Conservation (phyloP, 2,113 vertebrate genomes). For the Halichoerus grypus region DNA sequence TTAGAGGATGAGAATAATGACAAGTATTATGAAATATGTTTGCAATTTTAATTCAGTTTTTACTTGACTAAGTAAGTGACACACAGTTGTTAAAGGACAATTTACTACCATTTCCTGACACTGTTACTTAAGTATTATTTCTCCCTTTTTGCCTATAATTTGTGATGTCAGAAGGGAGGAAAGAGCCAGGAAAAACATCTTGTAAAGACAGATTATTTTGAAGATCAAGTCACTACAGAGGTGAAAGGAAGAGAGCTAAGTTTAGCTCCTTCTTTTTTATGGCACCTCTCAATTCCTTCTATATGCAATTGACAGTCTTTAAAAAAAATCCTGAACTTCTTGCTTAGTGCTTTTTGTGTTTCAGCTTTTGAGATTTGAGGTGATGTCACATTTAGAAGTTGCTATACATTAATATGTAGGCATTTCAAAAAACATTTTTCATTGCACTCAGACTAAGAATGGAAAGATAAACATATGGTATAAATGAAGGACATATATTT, state of each 20-base stretch:
- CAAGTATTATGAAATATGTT: neutral
- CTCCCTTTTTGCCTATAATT: neutral
- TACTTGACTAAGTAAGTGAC: neutral
- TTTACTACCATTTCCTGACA: conserved; percentile 11
- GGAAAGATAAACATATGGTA: neutral
- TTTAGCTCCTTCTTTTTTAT: neutral
- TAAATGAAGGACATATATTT: neutral
- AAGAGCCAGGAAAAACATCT: neutral
- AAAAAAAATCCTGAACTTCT: neutral
- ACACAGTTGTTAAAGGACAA: neutral
- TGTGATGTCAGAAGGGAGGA: conserved; percentile 1
- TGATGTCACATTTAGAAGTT: neutral
- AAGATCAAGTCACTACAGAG: neutral
- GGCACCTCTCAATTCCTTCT: neutral
- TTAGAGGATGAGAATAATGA: neutral
- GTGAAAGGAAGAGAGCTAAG: neutral
- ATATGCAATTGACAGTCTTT: neutral
- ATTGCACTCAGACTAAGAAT: neutral
- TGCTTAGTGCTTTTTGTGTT: neutral
- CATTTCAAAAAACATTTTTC: neutral
- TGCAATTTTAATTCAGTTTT: conserved; percentile 16
- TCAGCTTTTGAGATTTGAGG: neutral
- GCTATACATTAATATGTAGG: neutral
- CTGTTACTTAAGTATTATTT: neutral
- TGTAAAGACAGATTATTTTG: neutral